Evolutionary conservation across 2,888 invertebrate species (phyloP).

Genomic region (Endotricha flammealis): DNA sequence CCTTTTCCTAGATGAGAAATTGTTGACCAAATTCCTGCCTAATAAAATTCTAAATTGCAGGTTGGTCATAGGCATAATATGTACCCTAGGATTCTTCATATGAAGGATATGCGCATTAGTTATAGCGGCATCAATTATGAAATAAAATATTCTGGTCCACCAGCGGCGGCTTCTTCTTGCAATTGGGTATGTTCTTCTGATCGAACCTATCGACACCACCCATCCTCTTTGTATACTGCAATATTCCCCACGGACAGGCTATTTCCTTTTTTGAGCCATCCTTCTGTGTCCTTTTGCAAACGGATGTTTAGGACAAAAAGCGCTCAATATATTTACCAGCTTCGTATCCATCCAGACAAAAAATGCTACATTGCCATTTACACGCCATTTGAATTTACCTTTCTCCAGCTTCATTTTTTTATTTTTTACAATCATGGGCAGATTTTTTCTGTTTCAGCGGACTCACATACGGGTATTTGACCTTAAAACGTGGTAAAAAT

Average conservation of each 20-base stretch:
- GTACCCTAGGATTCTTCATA: no score
- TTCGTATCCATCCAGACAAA: constrained; percentile 17
- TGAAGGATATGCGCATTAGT: constrained; percentile 17
- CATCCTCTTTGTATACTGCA: constrained; percentile 15
- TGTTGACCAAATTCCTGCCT: no score
- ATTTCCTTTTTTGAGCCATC: constrained; percentile 10
- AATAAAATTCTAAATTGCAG: no score
- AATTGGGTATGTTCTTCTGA: constrained; percentile 10
- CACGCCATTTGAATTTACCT: constrained; percentile 17
- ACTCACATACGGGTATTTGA: no score
- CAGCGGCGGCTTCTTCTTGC: constrained; percentile 10
- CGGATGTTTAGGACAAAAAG: constrained; percentile 11
- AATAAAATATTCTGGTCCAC: constrained; percentile 19
- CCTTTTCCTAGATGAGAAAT: no score
- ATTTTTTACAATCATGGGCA: constrained; percentile 15
- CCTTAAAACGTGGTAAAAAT: no score
- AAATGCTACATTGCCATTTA: constrained; percentile 14
- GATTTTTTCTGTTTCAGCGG: constrained; percentile 4
- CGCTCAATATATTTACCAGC: constrained; percentile 13
- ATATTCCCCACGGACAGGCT: constrained; percentile 7
- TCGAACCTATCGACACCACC: constrained; percentile 19
- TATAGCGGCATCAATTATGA: constrained; percentile 16
- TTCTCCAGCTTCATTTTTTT: constrained; percentile 14
- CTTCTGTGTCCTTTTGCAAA: constrained; percentile 10
- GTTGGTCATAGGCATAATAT: no score